A percentile compares a stretch with the other conserved stretches of the same genome.
Evolutionary conservation across 2,888 invertebrate genomes (phyloP).

Genomic region (Pterostichus madidus): DNA sequence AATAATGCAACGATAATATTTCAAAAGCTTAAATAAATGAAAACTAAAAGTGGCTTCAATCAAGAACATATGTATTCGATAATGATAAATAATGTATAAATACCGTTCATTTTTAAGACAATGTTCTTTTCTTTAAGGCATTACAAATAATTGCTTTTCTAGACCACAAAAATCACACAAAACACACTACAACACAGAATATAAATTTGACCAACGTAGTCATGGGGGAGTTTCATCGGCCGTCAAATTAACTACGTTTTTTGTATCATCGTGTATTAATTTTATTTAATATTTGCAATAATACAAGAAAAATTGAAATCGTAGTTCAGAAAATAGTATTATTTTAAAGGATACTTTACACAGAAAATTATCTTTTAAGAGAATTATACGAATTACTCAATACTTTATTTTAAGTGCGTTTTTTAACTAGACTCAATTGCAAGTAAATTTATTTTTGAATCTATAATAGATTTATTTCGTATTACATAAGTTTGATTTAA

Average conservation of each 20-base stretch:
- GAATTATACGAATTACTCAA: background rate
- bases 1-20: conserved; percentile 12
- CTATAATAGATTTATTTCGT: no score
- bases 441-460: no score
- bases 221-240: conserved; percentile 41
- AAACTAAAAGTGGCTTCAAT: background rate
- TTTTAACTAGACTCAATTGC: no score
- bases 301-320: background rate
- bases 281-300: conserved; percentile 3
- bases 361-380: background rate
- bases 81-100: conserved; percentile 25
- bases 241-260: conserved; percentile 37
- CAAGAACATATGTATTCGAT: background rate
- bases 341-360: background rate
- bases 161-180: conserved; percentile 59
- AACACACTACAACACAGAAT: conserved; percentile 57
- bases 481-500: no score
- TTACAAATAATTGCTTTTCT: conserved; percentile 63
- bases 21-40: background rate
- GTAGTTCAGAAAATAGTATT: background rate
- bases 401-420: no score
- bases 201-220: conserved; percentile 53
- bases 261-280: conserved; percentile 1
- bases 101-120: conserved; percentile 64
- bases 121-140: conserved; percentile 57